Conservation (phyloP, 2,888 invertebrate genomes). For the Lathronympha strigana region DNA sequence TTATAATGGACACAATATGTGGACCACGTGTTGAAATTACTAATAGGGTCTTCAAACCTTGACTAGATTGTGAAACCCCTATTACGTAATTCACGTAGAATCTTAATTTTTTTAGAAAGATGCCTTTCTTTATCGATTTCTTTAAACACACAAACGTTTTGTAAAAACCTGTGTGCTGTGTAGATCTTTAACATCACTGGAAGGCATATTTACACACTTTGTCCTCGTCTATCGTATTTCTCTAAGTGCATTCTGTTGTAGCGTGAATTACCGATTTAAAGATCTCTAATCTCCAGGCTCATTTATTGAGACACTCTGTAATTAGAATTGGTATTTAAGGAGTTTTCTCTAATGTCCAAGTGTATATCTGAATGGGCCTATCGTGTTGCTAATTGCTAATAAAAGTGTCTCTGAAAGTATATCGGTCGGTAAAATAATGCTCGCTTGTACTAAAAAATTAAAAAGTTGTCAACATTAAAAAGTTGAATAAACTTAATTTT, state of each 20-base stretch:
- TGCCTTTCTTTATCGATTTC: no score
- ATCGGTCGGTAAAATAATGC: no score
- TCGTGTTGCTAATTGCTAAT: no score
- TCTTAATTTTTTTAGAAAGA: no score
- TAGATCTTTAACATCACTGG: conserved; percentile 31
- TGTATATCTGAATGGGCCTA: conserved; percentile 7
- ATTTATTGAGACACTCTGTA: conserved; percentile 31
- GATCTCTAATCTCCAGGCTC: conserved; percentile 34
- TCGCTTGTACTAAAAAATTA: no score
- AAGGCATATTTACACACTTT: conserved; percentile 40
- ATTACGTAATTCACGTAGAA: no score
- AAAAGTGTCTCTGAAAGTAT: no score
- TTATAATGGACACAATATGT: not conserved
- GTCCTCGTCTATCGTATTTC: conserved; percentile 41
- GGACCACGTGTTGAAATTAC: no score
- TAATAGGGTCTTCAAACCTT: no score
- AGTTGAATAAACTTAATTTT: no score
- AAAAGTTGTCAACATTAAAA: no score
- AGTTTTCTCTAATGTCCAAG: not conserved
- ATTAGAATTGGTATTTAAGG: conserved; percentile 27
- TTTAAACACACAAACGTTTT: not conserved
- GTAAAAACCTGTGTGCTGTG: conserved; percentile 22
- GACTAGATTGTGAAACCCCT: no score
- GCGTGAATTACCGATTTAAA: conserved; percentile 30
- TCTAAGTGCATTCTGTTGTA: conserved; percentile 42